Conservation (phyloP, 2,113 vertebrate genomes). For the Cololabis saira region DNA sequence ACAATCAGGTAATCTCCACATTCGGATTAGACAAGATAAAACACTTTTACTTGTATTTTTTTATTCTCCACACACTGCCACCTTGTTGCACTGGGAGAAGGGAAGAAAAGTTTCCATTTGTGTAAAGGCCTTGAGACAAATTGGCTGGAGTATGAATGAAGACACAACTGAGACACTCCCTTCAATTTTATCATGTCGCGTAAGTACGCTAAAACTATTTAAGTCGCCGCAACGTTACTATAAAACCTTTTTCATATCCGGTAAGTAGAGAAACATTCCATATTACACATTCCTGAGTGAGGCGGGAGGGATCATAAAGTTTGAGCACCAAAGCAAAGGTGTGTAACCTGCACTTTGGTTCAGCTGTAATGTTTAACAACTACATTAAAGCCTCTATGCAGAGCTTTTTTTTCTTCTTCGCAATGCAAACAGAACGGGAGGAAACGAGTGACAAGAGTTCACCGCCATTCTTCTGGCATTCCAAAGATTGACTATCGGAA, state of each 20-base stretch:
- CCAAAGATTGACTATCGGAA: conserved; percentile 37
- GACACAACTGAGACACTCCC: not conserved
- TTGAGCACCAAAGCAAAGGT: conserved; percentile 30
- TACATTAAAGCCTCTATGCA: conserved; percentile 6
- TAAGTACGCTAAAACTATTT: conserved; percentile 17
- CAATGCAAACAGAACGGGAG: conserved; percentile 51
- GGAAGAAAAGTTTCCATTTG: too few species aligned
- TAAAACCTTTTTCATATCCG: conserved; percentile 5
- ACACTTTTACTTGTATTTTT: not conserved
- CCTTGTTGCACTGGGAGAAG: too few species aligned
- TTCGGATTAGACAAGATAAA: not conserved
- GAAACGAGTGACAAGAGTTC: conserved; percentile 6
- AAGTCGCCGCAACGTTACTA: conserved; percentile 4
- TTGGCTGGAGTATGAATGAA: not conserved
- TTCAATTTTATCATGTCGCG: not conserved
- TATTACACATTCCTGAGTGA: conserved; percentile 21
- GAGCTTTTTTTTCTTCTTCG: not conserved
- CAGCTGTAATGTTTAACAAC: conserved; percentile 58
- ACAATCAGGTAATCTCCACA: not conserved
- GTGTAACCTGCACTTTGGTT: conserved; percentile 58
- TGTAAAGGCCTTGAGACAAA: too few species aligned
- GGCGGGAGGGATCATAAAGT: conserved; percentile 32
- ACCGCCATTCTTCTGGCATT: conserved; percentile 31
- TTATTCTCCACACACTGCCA: too few species aligned
- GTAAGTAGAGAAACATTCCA: conserved; percentile 12